phyloP scores from a whole-genome alignment of 1,140 invertebrate genomes.

The Drosophila albomicans region DNA sequence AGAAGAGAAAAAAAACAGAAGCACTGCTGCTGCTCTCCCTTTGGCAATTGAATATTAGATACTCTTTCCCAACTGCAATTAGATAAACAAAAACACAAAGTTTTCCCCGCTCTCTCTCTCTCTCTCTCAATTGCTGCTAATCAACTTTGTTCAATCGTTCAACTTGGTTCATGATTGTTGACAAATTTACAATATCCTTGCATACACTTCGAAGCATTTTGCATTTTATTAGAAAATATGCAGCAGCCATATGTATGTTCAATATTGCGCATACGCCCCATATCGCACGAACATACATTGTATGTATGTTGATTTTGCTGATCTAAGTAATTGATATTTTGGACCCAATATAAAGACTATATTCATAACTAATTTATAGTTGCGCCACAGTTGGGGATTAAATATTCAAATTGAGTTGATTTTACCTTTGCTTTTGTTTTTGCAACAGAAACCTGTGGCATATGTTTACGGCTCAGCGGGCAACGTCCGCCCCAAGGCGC shows the following conservation, averaged over 20 bases:
- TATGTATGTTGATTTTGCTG: background rate
- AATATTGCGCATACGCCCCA: slow-evolving; percentile 49
- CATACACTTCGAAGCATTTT: slow-evolving; percentile 12
- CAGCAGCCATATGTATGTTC: slow-evolving; percentile 27
- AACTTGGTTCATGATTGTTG: background rate
- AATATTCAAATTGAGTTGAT: slow-evolving; percentile 23
- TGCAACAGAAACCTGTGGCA: slow-evolving; percentile 2
- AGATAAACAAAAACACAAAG: background rate
- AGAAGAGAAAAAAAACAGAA: background rate
- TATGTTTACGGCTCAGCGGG: background rate
- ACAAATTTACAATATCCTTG: background rate
- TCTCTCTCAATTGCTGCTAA: background rate
- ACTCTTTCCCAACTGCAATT: background rate
- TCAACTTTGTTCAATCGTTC: background rate
- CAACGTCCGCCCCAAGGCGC: slow-evolving; percentile 3
- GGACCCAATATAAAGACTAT: background rate
- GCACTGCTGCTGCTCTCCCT: background rate
- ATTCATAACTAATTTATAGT: slow-evolving; percentile 5
- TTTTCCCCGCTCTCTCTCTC: background rate
- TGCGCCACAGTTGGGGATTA: background rate
- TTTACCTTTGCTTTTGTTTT: background rate
- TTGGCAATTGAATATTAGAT: background rate
- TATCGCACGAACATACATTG: background rate
- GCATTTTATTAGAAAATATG: slow-evolving; percentile 40
- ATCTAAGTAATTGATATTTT: slow-evolving; percentile 17